Base-by-base conservation (phyloP, 2,888 invertebrate genomes). In the Synanthedon andrenaeformis region DNA sequence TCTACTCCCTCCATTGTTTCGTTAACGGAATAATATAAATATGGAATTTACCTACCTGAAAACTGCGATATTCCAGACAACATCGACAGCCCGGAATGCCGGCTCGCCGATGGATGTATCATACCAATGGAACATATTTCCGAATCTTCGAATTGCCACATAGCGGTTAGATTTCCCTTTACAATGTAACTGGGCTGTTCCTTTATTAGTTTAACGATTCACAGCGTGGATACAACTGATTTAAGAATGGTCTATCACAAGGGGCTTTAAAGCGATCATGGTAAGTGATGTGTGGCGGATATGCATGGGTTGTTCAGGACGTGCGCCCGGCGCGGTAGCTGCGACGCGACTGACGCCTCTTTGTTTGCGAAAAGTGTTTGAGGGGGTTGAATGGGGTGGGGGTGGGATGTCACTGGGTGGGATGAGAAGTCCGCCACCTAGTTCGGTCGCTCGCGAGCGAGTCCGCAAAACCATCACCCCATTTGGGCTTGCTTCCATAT, bases 71-170 rank as follows among this genome's bases (percentile, higher is more conserved):
- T 75, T 58, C 82, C 82, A 14, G 85, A 84, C 62, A 85, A 67
- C 68, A 83, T 74, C n/a, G 84, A 85, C 35, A 85, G 89, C 88
- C 94, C 94, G 70, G 94, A 94, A 69, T 93, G 92, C 74, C 90
- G 86, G 76, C 90, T 91, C 76, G 90, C 88, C 51, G 91, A 90
- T 49, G 91, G 91, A 66, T 91, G 90, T 62, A 82, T 92, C 94
- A 95, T 95, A 76, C 94, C 95, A 78, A 95, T 94, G 68, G 95
- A 94, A 80, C 91, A 94, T 78, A 94, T 94, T 89, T 94, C 94
- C 59, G 91, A 90, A 64, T 90, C 91, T 66, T 91, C 91, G 60
- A 90, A 90, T 72, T 91, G 90, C 92, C 92, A 93, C 91, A 92
- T 91, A 63, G 63, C 42, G 45, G 28, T 49, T 8, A 4, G 13